Evolutionary conservation across 2,113 vertebrate species (phyloP), one percentile per base, ranked within the genome.

Genomic region (Nannobrachium achirus): DNA sequence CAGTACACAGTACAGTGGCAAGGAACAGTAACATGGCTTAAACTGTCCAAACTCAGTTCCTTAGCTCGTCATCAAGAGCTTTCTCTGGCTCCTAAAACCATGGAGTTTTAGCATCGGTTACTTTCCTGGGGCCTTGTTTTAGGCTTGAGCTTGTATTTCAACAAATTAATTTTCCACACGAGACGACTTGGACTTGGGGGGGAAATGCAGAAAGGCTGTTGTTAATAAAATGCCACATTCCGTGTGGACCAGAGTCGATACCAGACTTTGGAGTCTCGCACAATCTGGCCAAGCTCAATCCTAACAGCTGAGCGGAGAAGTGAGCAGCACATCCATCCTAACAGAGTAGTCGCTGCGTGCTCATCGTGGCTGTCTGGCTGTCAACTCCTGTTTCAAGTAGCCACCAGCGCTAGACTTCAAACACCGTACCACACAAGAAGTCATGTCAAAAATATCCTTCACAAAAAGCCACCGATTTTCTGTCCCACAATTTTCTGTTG

Each of bases 261-360:
- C 61, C 66, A 57, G n/a, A 40, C 69, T 73, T 80, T 6, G 60
- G 10, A 79, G 68, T 39, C 62, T 7, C 41, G n/a, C n/a, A 40
- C 44, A 14, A 55, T 66, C 39, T 4, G 38, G 48, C 62, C 56
- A 56, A 55, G 60, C n/a, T n/a, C 69, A 16, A 18, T 63, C 71
- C n/a, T 65, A n/a, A 56, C 48, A 44, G 66, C 53, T 33, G 6
- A 64, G 52, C 51, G 52, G 75, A 71, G 18, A 53, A 61, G 56
- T 41, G 39, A 69, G 41, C 71, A 65, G 62, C 15, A 42, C 65
- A 73, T 46, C 16, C 8, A 13, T 45, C n/a, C 25, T 59, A 74
- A 71, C 57, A 71, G 73, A 68, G 56, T 51, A 71, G 69, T 70
- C 72, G 52, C 70, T 75, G 73, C 76, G 79, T 80, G 71, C 79